Conservation (phyloP, 2,797 vertebrate species). For the Rhinichthys osculus region DNA sequence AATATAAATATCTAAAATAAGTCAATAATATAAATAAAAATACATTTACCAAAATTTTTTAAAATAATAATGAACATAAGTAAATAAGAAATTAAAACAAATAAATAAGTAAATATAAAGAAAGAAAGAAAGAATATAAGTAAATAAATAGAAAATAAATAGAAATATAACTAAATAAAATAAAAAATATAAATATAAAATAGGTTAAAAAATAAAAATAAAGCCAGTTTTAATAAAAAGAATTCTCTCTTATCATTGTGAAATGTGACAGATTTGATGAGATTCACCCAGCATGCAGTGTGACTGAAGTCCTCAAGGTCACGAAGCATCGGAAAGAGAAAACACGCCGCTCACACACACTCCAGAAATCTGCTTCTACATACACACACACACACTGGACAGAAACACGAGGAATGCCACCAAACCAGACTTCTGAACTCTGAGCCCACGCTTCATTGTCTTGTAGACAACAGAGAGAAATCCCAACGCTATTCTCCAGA, state of each 20-base stretch:
- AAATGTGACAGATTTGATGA: not conserved
- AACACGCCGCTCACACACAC: not conserved
- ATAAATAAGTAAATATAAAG: not conserved
- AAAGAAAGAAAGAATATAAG: not conserved
- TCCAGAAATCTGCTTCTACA: not conserved
- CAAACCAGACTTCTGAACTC: slow-evolving; percentile 45
- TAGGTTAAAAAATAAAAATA: not conserved
- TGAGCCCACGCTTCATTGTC: slow-evolving; percentile 8
- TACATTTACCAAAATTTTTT: too few relatives aligned
- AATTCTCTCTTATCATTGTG: not conserved
- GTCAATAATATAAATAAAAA: not conserved
- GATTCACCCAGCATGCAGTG: too few relatives aligned
- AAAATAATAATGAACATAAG: too few relatives aligned
- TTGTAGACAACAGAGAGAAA: slow-evolving; percentile 17
- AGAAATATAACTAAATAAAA: not conserved
- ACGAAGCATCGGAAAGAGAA: not conserved
- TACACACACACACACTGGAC: not conserved
- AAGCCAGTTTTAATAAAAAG: too few relatives aligned
- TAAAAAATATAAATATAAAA: too few relatives aligned
- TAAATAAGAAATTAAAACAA: not conserved
- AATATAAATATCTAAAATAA: not conserved
- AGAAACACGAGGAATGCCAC: slow-evolving; percentile 44
- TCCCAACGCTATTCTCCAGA: not conserved
- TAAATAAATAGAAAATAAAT: not conserved
- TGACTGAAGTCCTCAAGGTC: not conserved